Evolutionary conservation across 64 coral and sea anemone species (phyloP).

Genomic region (Dendronephthya gigantea): DNA sequence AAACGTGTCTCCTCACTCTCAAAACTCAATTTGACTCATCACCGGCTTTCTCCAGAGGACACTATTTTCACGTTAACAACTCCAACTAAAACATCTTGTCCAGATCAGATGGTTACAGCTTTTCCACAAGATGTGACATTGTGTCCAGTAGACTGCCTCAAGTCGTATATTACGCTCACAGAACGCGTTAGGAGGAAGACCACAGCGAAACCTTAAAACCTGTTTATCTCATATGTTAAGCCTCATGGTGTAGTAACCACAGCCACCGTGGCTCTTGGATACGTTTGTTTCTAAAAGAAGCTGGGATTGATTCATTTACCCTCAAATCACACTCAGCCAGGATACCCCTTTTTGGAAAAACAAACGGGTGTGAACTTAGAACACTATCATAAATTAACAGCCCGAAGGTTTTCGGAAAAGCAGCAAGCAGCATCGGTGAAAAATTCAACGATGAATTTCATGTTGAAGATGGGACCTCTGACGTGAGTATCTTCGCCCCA

Average conservation of each 20-base stretch:
- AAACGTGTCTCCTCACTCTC: slow-evolving; percentile 8
- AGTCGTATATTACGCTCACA: background rate
- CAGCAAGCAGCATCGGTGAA: too few species aligned
- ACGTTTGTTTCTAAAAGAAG: background rate
- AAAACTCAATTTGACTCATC: slow-evolving; percentile 8
- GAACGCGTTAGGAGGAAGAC: background rate
- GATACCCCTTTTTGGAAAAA: too few species aligned
- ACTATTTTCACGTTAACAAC: background rate
- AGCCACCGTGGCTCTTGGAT: slow-evolving; percentile 21
- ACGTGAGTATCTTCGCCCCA: too few species aligned
- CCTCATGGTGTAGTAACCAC: background rate
- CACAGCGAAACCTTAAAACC: background rate
- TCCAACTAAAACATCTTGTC: background rate
- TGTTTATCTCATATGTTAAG: background rate
- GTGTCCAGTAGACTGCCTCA: background rate
- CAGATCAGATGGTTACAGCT: background rate
- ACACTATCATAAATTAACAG: too few species aligned
- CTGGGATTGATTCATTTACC: background rate
- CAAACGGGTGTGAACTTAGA: too few species aligned
- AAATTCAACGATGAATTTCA: too few species aligned
- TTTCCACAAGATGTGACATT: background rate
- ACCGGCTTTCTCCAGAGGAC: background rate
- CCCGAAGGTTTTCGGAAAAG: too few species aligned
- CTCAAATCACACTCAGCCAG: slow-evolving; percentile 26
- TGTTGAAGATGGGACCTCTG: too few species aligned